Base-by-base conservation (phyloP, 2,797 vertebrate genomes). In the Helarctos malayanus region DNA sequence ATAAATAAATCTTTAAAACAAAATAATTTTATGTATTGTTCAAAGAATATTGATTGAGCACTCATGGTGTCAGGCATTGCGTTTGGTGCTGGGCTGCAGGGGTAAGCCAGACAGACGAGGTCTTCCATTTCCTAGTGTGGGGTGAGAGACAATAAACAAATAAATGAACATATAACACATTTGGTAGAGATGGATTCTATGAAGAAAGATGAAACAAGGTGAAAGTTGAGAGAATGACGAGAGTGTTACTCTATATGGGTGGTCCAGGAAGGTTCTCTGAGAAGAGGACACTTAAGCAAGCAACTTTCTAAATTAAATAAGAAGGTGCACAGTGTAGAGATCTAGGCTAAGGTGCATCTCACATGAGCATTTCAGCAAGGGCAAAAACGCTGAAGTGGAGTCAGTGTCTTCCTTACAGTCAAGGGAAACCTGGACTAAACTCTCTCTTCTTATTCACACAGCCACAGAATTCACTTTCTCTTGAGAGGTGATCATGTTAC, bases 41-140 rank as follows among this genome's bases (percentile, higher is more conserved):
- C 71, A 91, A 71, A 94, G 86, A 80, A 65, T 45, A 89, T 13
- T 47, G 29, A 91, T n/a, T 69, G 86, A 76, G 12, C 41, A 86
- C 27, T 81, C 49, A 56, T 7, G 47, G 13, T 76, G 35, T 59
- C 32, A 73, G 71, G 75, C 47, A 35, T 65, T 35, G 23, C 32
- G 14, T 41, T 49, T 45, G 15, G 73, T 52, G 3, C 29, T 59
- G 75, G 21, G 49, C 38, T 63, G 29, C 7, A 25, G 10, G 21
- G 5, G 47, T 81, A 75, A 95, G 61, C 32, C 45, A 76, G 47
- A 92, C 5, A 92, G 29, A 73, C 25, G 21, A 83, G 25, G 27
- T 73, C 49, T 96, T 73, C 82, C 76, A 27, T 59, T 80, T 95
- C 45, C 76, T 87, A 52, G 2, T 57, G 63, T 23, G 54, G 47